Evolutionary conservation across 2,888 invertebrate species (phyloP), one percentile per base, ranked within the genome.

Genomic region (Heteropelma amictum): DNA sequence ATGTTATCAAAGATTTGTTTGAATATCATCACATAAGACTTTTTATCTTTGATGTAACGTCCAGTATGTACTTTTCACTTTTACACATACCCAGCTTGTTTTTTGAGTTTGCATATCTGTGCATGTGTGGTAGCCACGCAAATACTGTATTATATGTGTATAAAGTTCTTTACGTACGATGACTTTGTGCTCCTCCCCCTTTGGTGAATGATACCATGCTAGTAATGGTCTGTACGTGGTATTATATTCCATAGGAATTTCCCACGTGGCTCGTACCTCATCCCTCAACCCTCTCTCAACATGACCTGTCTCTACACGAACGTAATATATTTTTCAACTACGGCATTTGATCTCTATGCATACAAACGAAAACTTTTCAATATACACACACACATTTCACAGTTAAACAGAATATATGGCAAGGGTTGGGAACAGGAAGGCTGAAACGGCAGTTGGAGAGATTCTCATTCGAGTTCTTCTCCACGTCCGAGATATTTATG

Each of bases 161-260:
- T n/a, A n/a, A n/a, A n/a, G n/a, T n/a, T n/a, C n/a, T n/a, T n/a
- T n/a, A 56, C 45, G 63, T 56, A 26, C 23, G 38, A 17, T 70
- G 61, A 54, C 69, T 45, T 54, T 14, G 61, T 49, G 45, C 54
- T 30, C 42, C 65, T 63, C 63, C 49, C 30, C 45, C 33, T 75
- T 75, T 69, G 54, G 72, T 63, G 68, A 77, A 72, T 70, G 70
- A 72, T 68, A 61, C 40, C n/a, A 30, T 17, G 2, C n/a, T 53
- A 28, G 45, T 38, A 53, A 26, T 40, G 68, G 51, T 38, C 17
- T 38, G 42, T 45, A 26, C 26, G 58, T n/a, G 14, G 47, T 56
- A 67, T 70, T 68, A 71, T 68, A 75, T 72, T 67, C 64, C 73
- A 76, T 78, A 76, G 76, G 68, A 67, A 76, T 78, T 78, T 78